Base-by-base conservation (phyloP, 2,113 vertebrate genomes). In the Scortum barcoo region DNA sequence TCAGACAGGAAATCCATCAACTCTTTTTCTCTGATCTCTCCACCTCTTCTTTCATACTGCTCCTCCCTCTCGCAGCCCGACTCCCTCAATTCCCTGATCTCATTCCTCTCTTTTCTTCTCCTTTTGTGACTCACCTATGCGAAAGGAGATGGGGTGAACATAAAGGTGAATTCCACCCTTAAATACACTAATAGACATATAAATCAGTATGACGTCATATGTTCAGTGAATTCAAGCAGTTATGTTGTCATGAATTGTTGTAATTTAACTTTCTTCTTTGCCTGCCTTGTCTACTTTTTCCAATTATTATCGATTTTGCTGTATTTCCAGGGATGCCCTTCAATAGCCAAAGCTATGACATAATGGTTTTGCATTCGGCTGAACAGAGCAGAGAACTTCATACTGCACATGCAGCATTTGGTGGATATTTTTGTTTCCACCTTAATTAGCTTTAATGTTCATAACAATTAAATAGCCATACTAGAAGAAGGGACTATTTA, bases 1-100 rank as follows among this genome's bases (percentile, higher is more conserved):
- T 90, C 86, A 81, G 93, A 92, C 93, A 93, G 92, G 83, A 94
- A 95, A 95, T 95, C 93, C 88, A 95, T 94, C 90, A 93, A 62
- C 68, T 91, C 63, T 30, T 89, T 90, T 88, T 82, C 88, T 92
- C 90, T 92, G 89, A 91, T 90, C 83, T 92, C 79, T 79, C 82
- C 91, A 83, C 93, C 90, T 91, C 82, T 72, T 87, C 86, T 81
- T 72, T 88, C 72, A 65, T 5, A 44, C 75, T 12, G 60, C 88
- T 86, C 85, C 89, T 83, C 90, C 87, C 73, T 83, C 67, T 78
- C 38, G 44, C 4, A 22, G 20, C 70, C n/a, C n/a, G 8, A 38
- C 85, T 86, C 74, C 48, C 72, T 68, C 44, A 20, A n/a, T 51
- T 56, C 78, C 80, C 79, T 75, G 66, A 65, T 80, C 68, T 57